Conservation (phyloP, 2,797 vertebrate species). For the Ptychadena robeensis region DNA sequence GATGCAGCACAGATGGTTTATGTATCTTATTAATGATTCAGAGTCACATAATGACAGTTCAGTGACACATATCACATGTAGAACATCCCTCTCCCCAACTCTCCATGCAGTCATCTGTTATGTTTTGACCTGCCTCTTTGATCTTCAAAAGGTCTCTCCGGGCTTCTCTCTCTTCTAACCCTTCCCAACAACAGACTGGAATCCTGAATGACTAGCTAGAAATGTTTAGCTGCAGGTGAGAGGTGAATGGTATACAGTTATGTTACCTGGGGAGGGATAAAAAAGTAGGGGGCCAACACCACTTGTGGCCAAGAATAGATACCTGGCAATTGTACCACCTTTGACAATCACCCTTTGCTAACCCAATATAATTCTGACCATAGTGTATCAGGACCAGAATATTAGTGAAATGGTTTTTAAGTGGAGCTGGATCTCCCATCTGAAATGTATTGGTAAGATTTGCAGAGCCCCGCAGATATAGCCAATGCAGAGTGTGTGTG, state of each 20-base stretch:
- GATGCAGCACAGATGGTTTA: constrained; percentile 14
- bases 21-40: constrained; percentile 24
- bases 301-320: no score
- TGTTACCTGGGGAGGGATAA: no score
- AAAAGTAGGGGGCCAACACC: no score
- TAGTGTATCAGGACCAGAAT: no score
- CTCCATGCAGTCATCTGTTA: not conserved
- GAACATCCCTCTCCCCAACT: not conserved
- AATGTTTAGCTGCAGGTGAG: not conserved
- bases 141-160: constrained; percentile 7
- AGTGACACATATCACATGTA: constrained; percentile 2
- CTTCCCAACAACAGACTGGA: not conserved
- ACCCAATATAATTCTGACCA: no score
- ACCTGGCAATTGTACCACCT: no score
- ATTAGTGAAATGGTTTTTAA: no score
- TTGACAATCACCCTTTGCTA: no score
- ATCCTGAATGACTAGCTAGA: not conserved
- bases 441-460: no score
- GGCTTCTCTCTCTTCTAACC: not conserved
- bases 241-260: not conserved
- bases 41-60: constrained; percentile 9
- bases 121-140: constrained; percentile 8
- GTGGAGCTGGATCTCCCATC: no score
- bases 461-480: no score
- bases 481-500: no score